Percentiles rank a stretch among this genome's conserved stretches.
These are phyloP conservation scores for Herpetotheres cachinnans DNA, from an alignment of 2,113 vertebrate species.

Conservation along the genomic window DNA sequence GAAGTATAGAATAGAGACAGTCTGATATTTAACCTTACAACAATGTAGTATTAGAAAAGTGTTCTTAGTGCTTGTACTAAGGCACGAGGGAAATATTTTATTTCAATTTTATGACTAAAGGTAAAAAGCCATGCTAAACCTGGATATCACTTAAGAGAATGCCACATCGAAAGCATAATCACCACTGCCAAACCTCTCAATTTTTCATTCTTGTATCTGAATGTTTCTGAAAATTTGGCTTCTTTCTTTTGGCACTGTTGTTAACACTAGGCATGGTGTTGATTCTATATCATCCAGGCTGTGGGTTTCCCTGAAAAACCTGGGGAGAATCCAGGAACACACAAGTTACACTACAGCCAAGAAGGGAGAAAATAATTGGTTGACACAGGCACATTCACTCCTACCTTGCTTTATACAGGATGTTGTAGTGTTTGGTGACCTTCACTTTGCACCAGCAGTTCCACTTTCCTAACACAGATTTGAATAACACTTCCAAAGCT, in stretches of 20 bases:
- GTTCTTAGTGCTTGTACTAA: neutral
- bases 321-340: neutral
- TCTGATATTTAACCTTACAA: neutral
- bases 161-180: neutral
- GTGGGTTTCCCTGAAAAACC: neutral
- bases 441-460: neutral
- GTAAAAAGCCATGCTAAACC: neutral
- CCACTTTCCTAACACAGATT: neutral
- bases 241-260: neutral
- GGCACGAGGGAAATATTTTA: neutral
- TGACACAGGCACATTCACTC: neutral
- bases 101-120: neutral
- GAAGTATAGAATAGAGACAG: neutral
- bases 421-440: neutral
- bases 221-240: neutral
- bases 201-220: neutral
- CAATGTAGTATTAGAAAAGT: neutral
- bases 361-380: neutral
- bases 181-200: neutral
- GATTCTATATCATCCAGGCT: neutral
- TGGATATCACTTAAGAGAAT: neutral
- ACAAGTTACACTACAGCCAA: neutral
- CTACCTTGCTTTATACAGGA: neutral
- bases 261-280: neutral
- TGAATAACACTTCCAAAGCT: neutral